Conservation (phyloP, 2,797 vertebrate genomes). For the Dipus sagitta region DNA sequence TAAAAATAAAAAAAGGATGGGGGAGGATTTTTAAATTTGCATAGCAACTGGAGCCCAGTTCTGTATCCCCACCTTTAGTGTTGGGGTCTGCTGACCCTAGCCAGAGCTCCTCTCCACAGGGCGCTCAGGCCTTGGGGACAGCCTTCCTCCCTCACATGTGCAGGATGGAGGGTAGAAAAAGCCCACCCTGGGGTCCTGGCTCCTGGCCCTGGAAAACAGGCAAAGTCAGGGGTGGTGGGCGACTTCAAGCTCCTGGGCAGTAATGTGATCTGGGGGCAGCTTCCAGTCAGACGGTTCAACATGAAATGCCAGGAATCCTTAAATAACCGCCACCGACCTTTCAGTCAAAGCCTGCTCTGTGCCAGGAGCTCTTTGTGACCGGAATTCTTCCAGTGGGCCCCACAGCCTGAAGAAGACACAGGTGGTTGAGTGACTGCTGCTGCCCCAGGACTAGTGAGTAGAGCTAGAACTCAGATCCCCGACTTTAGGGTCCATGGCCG, state of each 20-base stretch:
- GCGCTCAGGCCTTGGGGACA: background rate
- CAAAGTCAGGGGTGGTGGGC: background rate
- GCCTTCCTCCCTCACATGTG: background rate
- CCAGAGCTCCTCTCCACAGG: background rate
- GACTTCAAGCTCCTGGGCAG: background rate
- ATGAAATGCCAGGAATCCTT: background rate
- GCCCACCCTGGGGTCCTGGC: background rate
- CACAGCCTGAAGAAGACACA: background rate
- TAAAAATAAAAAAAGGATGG: too few relatives aligned
- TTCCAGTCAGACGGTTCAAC: background rate
- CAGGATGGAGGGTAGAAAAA: background rate
- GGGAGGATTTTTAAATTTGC: background rate
- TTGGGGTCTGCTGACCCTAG: background rate
- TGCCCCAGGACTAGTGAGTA: background rate
- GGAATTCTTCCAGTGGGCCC: background rate
- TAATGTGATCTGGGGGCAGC: background rate
- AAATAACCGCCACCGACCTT: fast-evolving
- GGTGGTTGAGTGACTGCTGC: fast-evolving
- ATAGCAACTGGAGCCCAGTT: too few relatives aligned
- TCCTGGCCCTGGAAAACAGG: background rate
- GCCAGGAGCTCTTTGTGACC: fast-evolving
- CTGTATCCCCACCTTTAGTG: too few relatives aligned
- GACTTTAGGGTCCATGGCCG: background rate
- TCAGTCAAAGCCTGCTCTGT: too few relatives aligned
- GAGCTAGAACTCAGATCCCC: background rate